Percentiles rank a stretch among this genome's conserved stretches.
Conservation (phyloP, 2,888 invertebrate species). For the Chydorus sphaericus region DNA sequence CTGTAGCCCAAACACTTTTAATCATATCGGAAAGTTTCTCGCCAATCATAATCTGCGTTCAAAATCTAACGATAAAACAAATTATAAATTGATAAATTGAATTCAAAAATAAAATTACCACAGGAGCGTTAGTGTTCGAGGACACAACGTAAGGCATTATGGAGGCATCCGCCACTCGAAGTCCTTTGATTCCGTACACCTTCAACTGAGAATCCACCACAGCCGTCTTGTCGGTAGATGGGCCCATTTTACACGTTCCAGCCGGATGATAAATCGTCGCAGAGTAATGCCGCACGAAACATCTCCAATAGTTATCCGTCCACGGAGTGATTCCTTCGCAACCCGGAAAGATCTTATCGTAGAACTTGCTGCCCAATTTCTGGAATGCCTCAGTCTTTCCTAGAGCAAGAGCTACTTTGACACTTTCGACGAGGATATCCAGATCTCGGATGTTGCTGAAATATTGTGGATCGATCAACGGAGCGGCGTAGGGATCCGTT, state of each 20-base stretch:
- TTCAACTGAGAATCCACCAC: conserved; percentile 48
- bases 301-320: conserved; percentile 79
- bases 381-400: conserved; percentile 43
- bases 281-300: conserved; percentile 65
- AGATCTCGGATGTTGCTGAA: conserved; percentile 69
- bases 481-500: conserved; percentile 51
- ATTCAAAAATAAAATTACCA: conserved; percentile 74
- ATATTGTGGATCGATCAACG: conserved; percentile 80
- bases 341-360: conserved; percentile 58
- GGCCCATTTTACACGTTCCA: conserved; percentile 55
- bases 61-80: neutral
- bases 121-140: conserved; percentile 51
- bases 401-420: conserved; percentile 56
- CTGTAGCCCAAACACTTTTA: conserved; percentile 37
- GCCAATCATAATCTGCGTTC: conserved; percentile 39
- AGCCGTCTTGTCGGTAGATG: conserved; percentile 36
- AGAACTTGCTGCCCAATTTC: conserved; percentile 60
- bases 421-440: conserved; percentile 64
- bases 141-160: conserved; percentile 48
- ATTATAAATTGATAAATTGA: conserved; percentile 42
- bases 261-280: conserved; percentile 44
- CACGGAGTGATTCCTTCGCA: conserved; percentile 60
- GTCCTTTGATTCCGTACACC: conserved; percentile 47
- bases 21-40: conserved; percentile 51
- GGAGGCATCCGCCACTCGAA: conserved; percentile 53